A percentile compares a stretch with the other conserved stretches of the same genome.
phyloP scores from a whole-genome alignment of 2,797 vertebrate species.

The Coranthus polyacanthus region DNA sequence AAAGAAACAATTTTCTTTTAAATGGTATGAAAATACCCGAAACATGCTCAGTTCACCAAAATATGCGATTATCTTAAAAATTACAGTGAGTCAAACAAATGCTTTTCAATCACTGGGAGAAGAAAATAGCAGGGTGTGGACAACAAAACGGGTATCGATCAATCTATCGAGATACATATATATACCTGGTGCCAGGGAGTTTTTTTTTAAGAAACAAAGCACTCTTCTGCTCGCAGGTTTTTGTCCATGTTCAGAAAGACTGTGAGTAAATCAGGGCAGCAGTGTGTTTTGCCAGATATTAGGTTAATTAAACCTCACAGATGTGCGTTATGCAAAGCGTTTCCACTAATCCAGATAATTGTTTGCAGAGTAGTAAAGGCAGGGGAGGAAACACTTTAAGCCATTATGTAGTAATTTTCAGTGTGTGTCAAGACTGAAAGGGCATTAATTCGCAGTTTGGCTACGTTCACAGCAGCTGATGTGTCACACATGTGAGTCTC shows the following conservation, averaged over 20 bases:
- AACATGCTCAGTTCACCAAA: conserved; percentile 25
- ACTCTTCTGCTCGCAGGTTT: conserved; percentile 47
- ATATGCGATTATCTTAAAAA: conserved; percentile 19
- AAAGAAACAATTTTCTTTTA: background rate
- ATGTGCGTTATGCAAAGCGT: conserved; percentile 83
- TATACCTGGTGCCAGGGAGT: too few species aligned
- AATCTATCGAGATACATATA: too few species aligned
- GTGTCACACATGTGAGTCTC: conserved; percentile 20
- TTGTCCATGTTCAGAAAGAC: too few species aligned
- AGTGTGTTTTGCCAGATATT: conserved; percentile 76
- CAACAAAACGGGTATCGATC: conserved; percentile 3
- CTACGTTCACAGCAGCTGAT: conserved; percentile 8
- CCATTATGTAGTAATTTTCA: conserved; percentile 78
- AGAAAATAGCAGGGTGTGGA: background rate
- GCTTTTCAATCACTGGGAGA: background rate
- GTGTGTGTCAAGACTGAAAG: conserved; percentile 70
- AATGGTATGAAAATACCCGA: conserved; percentile 8
- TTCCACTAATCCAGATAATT: conserved; percentile 78
- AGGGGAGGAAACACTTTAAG: conserved; percentile 73
- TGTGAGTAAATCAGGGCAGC: conserved; percentile 61
- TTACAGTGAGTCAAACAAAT: conserved; percentile 2
- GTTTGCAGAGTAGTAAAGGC: conserved; percentile 78
- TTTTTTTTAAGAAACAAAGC: conserved; percentile 11
- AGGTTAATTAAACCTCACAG: conserved; percentile 82
- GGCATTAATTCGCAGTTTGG: conserved; percentile 69